Conservation (phyloP, 2,113 vertebrate genomes). For the Colistium nudipinnis region DNA sequence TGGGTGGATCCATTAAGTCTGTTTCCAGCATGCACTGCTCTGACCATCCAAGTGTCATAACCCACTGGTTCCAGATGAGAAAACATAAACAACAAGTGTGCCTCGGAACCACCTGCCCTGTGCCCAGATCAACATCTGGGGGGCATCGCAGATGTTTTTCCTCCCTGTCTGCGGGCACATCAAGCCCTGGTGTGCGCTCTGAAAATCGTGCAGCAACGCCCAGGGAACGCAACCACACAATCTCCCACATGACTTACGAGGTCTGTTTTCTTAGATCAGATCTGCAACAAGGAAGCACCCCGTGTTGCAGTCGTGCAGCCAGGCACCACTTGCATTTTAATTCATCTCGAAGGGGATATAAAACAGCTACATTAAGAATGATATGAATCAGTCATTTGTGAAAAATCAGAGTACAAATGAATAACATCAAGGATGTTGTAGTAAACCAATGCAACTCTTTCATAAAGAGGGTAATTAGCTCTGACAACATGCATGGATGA, state of each 20-base stretch:
- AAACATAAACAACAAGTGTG: constrained; percentile 45
- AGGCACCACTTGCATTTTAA: constrained; percentile 27
- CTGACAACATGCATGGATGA: constrained; percentile 15
- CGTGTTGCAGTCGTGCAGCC: constrained; percentile 21
- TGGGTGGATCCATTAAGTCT: constrained; percentile 9
- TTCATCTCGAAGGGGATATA: constrained; percentile 27
- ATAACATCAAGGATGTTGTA: constrained; percentile 45
- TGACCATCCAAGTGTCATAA: constrained; percentile 28
- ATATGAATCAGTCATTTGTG: constrained; percentile 50
- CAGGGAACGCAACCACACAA: constrained; percentile 68
- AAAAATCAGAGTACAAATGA: constrained; percentile 40
- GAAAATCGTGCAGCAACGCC: constrained; percentile 79
- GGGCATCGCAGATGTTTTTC: constrained; percentile 42
- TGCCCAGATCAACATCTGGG: constrained; percentile 45
- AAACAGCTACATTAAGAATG: constrained; percentile 12
- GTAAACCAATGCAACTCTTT: constrained; percentile 54
- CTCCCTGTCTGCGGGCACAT: constrained; percentile 45
- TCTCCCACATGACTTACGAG: constrained; percentile 65
- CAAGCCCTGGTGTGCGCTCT: constrained; percentile 46
- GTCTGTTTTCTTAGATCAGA: constrained; percentile 56
- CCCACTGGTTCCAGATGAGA: constrained; percentile 16
- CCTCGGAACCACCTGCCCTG: constrained; percentile 50
- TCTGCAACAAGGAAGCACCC: constrained; percentile 52
- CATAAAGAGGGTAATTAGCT: constrained; percentile 20
- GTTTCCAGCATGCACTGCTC: constrained; percentile 5